Base-by-base conservation (phyloP, 2,797 vertebrate species). In the Hippopotamyrus pictus region DNA sequence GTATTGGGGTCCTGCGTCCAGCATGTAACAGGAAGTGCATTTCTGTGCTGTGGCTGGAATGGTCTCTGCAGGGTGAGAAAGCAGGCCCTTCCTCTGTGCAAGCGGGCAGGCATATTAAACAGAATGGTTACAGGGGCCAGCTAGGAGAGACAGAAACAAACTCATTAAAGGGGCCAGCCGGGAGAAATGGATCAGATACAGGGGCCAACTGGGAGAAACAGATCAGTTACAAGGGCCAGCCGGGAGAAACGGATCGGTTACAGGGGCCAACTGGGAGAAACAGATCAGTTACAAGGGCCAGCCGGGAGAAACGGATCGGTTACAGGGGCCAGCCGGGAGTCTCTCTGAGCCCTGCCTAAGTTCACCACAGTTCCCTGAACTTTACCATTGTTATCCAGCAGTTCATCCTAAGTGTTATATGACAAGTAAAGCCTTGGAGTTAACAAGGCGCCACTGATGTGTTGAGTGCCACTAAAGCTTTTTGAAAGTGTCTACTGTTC, bases 11-110 rank as follows among this genome's bases (percentile, higher is more conserved):
- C 37, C 53, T 65, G 44, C 62, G 0, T 73, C 29, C 9, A 89
- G 92, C 88, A 59, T 90, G 91, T 89, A 92, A 91, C 92, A 93
- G 93, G 93, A 94, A 95, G 93, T 93, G 90, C 90, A 92, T 91
- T 93, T 90, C 92, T 93, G 91, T 92, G 90, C 91, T 90, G 50
- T 89, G 79, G 90, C 92, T 92, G 91, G 92, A 90, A 88, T 79
- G 90, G 93, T 93, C 93, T n/a, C 92, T 87, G 54, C 93, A 94
- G 90, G 91, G 54, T 53, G 44, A 90, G 90, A 91, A 92, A 89
- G 88, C 65, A 92, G 91, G 89, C 88, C 89, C 89, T 91, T 91
- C 79, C 86, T 91, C 91, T 84, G 87, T 91, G 57, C 4, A 0
- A 91, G 87, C 88, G 54, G 90, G 91, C 90, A 87, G 25, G 62